Base-by-base conservation (phyloP, 2,797 vertebrate genomes). In the Pangasius macronema region DNA sequence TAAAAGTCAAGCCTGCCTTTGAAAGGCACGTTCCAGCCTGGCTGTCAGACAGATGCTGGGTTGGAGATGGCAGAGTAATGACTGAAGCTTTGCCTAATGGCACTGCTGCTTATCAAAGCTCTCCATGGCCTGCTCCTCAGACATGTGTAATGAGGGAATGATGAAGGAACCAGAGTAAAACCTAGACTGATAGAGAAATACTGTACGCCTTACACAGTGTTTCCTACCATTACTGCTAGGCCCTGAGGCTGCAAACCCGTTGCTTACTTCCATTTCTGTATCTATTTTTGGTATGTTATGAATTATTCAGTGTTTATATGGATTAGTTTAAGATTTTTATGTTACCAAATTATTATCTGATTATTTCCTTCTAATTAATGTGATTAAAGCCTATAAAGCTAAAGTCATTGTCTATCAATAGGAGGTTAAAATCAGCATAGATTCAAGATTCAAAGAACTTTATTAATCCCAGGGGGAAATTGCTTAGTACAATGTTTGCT, bases 21-120 rank as follows among this genome's bases (percentile, higher is more conserved):
- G 87, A 91, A 90, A 91, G 85, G 61, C 55, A 83, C 55, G 88
- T 85, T 91, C 73, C 87, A 89, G 84, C 87, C 70, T 88, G 83
- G 86, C 90, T 91, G 87, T 91, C 89, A 91, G 85, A 89, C 81
- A 86, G 76, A 86, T 82, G 61, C 82, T 88, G 79, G 83, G 87
- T 88, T 63, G 51, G 86, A 89, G 90, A 90, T 91, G 90, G 90
- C 88, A 89, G 84, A 83, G 83, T 88, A 89, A 87, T 86, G 86
- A 77, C 80, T 83, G 87, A 82, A 73, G 82, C 61, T 87, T 89
- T 88, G 86, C 79, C 85, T 90, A 90, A 91, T 91, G 84, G 73
- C 81, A 70, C 79, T 57, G 70, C 85, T 86, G 85, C 85, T 88
- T 90, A 89, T 90, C 88, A 86, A 88, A 90, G 87, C 86, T 70